Evolutionary conservation across 2,888 invertebrate genomes (phyloP).

Genomic region (Plagodis pulveraria): DNA sequence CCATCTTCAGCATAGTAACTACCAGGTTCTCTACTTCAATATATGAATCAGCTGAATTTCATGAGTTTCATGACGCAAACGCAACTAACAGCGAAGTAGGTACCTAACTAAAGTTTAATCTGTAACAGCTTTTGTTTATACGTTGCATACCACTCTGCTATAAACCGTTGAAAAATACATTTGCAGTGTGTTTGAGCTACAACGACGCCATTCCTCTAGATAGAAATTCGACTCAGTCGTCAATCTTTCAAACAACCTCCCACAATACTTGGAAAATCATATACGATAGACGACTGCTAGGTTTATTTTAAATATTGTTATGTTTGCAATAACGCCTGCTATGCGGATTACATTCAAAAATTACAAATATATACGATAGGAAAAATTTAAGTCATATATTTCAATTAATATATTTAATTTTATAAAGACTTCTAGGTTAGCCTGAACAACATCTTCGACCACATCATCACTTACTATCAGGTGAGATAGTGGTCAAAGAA

Average conservation of each 20-base stretch:
- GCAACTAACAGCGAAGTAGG: slow-evolving; percentile 22
- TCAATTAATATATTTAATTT: too few species aligned
- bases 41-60: slow-evolving; percentile 14
- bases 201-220: slow-evolving; percentile 22
- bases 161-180: slow-evolving; percentile 28
- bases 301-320: too few species aligned
- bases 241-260: slow-evolving; percentile 37
- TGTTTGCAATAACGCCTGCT: too few species aligned
- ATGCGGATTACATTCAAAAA: too few species aligned
- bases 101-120: slow-evolving; percentile 9
- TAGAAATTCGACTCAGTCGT: slow-evolving; percentile 40
- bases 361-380: too few species aligned
- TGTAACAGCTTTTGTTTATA: slow-evolving; percentile 46
- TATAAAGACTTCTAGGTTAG: too few species aligned
- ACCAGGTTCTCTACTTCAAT: not conserved
- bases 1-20: slow-evolving; percentile 1
- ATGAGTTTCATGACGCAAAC: slow-evolving; percentile 28
- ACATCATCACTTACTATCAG: too few species aligned
- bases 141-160: slow-evolving; percentile 33
- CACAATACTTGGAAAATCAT: slow-evolving; percentile 15
- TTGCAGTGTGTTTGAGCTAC: slow-evolving; percentile 30
- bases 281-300: too few species aligned
- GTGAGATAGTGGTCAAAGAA: too few species aligned
- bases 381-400: too few species aligned
- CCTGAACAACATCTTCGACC: too few species aligned